These are phyloP conservation scores for Brenthis ino DNA, from an alignment of 2,888 invertebrate species.

Conservation along the genomic window DNA sequence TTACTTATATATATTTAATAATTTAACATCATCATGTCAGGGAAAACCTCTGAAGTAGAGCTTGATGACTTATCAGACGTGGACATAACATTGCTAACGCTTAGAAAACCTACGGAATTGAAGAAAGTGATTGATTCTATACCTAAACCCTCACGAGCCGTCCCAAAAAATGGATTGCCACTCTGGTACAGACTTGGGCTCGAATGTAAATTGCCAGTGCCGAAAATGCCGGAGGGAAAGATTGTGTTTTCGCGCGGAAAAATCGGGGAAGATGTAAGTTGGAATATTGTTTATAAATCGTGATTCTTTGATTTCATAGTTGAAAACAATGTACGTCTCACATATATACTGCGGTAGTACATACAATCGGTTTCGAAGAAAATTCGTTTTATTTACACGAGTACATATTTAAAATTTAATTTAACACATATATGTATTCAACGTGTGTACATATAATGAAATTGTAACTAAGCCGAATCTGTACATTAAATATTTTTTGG, in stretches of 20 bases:
- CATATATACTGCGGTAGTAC: too few relatives aligned
- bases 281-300: conserved; percentile 1
- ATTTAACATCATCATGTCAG: conserved; percentile 14
- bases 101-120: conserved; percentile 72
- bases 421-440: too few relatives aligned
- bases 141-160: conserved; percentile 69
- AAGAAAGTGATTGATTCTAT: conserved; percentile 74
- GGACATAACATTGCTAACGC: conserved; percentile 65
- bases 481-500: too few relatives aligned
- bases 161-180: conserved; percentile 78
- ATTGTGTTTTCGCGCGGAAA: conserved; percentile 78
- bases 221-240: conserved; percentile 76
- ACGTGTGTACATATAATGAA: too few relatives aligned
- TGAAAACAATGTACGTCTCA: background rate
- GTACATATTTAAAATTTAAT: too few relatives aligned
- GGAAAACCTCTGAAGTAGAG: conserved; percentile 44
- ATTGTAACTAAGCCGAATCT: too few relatives aligned
- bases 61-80: conserved; percentile 58
- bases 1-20: background rate
- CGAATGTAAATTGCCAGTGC: conserved; percentile 79
- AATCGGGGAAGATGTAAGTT: conserved; percentile 78
- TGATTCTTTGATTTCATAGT: background rate
- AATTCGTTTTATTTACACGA: too few relatives aligned
- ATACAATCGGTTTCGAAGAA: too few relatives aligned
- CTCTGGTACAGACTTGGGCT: conserved; percentile 77